Evolutionary conservation across 2,888 invertebrate genomes (phyloP), one percentile per base, ranked within the genome.

Genomic region (Ceraclea dissimilis): DNA sequence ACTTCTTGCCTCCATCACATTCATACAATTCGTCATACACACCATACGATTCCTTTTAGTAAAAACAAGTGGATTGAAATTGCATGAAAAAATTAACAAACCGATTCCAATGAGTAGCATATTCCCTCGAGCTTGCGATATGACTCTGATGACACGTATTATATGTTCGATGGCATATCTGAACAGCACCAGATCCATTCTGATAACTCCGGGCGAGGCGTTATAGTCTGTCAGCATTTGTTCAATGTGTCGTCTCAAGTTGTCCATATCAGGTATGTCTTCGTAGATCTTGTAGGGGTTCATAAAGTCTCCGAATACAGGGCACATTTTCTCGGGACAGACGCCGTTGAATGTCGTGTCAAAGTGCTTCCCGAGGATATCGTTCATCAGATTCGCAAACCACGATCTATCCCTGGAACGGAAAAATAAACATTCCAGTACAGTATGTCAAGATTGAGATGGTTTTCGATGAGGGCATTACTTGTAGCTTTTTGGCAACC

Each of bases 81-180:
- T n/a, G n/a, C n/a, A n/a, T n/a, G n/a, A n/a, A n/a, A n/a, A 26
- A 26, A 26, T 26, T 26, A 26, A 26, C 26, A 26, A 11, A 78
- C 86, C 89, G 57, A 92, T 88, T 31, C 93, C 93, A 34, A 93
- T 84, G 59, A 93, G 81, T 16, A 93, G 74, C 82, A 90, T 81
- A 69, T 93, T 85, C 1, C 93, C 93, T 11, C 89, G 75, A 0
- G 87, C 89, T 70, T 88, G 92, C 1, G 92, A 88, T 55, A 93
- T 82, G 26, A 93, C 89, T 46, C 93, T 79, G 20, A 88, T 84
- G 58, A 93, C 86, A 61, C 90, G 83, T 59, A 87, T 85, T 54
- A 93, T 80, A 70, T 93, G 93, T 65, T 91, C 88, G 46, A 93
- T 85, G 10, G 93, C 93, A 67, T 93, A 92, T 64, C 82, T 84